These are phyloP conservation scores for Sinocyclocheilus anshuiensis DNA, from an alignment of 2,113 vertebrate species.

Conservation along the genomic window DNA sequence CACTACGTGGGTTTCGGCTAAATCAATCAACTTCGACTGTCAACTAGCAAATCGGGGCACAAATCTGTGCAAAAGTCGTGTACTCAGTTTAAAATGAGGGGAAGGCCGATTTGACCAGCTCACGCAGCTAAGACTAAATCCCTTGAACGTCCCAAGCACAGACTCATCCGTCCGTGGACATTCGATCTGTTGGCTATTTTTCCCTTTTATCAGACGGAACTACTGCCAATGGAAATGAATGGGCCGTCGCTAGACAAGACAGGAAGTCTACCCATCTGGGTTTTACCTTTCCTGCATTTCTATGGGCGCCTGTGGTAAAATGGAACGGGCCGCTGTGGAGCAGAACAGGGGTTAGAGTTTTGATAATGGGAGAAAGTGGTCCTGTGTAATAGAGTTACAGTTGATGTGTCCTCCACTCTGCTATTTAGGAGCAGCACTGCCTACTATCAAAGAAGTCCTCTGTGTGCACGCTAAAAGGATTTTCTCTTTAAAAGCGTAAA, in stretches of 20 bases:
- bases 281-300: conserved; percentile 64
- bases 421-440: conserved; percentile 56
- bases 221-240: conserved; percentile 65
- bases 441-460: conserved; percentile 58
- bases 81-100: background rate
- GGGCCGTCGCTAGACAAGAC: conserved; percentile 63
- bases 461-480: conserved; percentile 63
- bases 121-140: conserved; percentile 48
- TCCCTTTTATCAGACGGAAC: conserved; percentile 64
- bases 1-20: no score
- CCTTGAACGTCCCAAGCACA: conserved; percentile 39
- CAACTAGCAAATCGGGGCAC: background rate
- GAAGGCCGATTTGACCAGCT: conserved; percentile 41
- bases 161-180: conserved; percentile 46
- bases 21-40: no score
- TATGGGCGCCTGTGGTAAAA: conserved; percentile 55
- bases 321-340: conserved; percentile 51
- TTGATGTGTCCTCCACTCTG: conserved; percentile 57
- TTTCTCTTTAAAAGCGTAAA: conserved; percentile 65
- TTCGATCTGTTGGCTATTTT: conserved; percentile 56
- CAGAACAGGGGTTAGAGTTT: conserved; percentile 59
- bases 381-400: conserved; percentile 63
- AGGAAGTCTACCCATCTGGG: conserved; percentile 67
- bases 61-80: background rate
- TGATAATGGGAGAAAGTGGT: conserved; percentile 61